Evolutionary conservation across 2,888 invertebrate genomes (phyloP).

Genomic region (Acanthosepion esculentum): DNA sequence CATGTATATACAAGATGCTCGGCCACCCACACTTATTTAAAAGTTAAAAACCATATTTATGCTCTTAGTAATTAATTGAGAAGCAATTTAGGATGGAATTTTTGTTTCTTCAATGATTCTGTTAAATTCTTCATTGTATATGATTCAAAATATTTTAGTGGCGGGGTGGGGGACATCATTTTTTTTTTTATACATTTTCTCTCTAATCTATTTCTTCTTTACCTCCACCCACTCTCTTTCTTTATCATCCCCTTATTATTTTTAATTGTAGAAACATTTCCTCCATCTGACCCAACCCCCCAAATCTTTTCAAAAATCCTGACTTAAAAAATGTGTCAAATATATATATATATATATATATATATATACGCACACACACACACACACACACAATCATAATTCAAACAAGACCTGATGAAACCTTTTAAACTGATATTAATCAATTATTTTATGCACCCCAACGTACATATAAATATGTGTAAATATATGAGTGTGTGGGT

Average conservation of each 20-base stretch:
- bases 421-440: not conserved
- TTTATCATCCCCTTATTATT: not conserved
- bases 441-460: not conserved
- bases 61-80: not conserved
- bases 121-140: not conserved
- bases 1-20: not conserved
- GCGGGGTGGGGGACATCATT: not conserved
- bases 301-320: not conserved
- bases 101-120: not conserved
- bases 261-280: not conserved
- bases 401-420: conserved; percentile 33
- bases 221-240: not conserved
- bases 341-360: not conserved
- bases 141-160: not conserved
- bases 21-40: not conserved
- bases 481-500: not conserved
- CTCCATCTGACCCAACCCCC: not conserved
- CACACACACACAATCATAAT: not conserved
- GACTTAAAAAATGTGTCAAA: not conserved
- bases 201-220: not conserved
- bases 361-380: not conserved
- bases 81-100: not conserved
- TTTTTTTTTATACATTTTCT: not conserved
- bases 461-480: not conserved
- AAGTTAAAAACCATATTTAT: not conserved